A percentile compares a stretch with the other conserved stretches of the same genome.
Evolutionary conservation across 1,140 invertebrate species (phyloP).

Genomic region (Ectropis grisescens): DNA sequence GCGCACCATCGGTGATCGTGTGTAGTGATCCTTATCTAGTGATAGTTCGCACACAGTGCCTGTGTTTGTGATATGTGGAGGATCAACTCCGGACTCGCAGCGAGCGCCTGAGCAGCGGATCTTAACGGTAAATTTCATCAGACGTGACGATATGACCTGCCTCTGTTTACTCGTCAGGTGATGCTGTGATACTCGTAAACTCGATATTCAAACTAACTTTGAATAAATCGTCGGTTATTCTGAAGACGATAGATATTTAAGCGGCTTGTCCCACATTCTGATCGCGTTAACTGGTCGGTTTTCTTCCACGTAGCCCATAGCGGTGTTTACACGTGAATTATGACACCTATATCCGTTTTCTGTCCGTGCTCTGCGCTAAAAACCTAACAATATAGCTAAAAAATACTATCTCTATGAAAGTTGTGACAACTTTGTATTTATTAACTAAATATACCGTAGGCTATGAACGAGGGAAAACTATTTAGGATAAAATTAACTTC

Average conservation of each 20-base stretch:
- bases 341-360: slow-evolving; percentile 27
- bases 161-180: slow-evolving; percentile 59
- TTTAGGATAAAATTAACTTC: slow-evolving; percentile 28
- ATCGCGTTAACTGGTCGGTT: slow-evolving; percentile 12
- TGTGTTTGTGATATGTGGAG: slow-evolving; percentile 56
- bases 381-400: slow-evolving; percentile 23
- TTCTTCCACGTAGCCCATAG: slow-evolving; percentile 44
- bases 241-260: too few relatives aligned
- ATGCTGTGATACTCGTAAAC: too few relatives aligned
- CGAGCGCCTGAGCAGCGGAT: slow-evolving; percentile 37
- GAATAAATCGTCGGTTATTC: too few relatives aligned
- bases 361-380: slow-evolving; percentile 20
- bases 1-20: slow-evolving; percentile 46
- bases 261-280: slow-evolving; percentile 21
- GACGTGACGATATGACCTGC: slow-evolving; percentile 38
- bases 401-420: slow-evolving; percentile 10
- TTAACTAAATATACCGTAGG: slow-evolving; percentile 37
- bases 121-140: slow-evolving; percentile 58
- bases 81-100: slow-evolving; percentile 31
- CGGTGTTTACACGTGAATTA: slow-evolving; percentile 54
- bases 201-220: too few relatives aligned
- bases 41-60: slow-evolving; percentile 26
- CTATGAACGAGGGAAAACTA: slow-evolving; percentile 46
- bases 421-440: too few relatives aligned
- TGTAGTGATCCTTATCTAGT: slow-evolving; percentile 43